Evolutionary conservation across 1,140 invertebrate species (phyloP).

Genomic region (Mya arenaria): DNA sequence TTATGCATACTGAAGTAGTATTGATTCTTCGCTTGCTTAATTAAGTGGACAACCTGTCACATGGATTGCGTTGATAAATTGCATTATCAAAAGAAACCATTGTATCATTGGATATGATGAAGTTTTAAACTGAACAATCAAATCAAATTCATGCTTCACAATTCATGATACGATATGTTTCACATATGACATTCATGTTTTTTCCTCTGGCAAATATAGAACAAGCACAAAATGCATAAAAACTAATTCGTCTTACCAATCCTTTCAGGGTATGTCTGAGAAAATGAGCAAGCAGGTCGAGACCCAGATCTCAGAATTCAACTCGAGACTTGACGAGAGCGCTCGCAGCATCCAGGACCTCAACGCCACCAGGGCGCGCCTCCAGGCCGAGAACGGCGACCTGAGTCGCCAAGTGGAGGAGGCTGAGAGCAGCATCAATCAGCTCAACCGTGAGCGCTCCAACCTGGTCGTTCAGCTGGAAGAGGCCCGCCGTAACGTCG

Average conservation of each 20-base stretch:
- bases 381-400: slow-evolving; percentile 95
- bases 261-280: slow-evolving; percentile 92
- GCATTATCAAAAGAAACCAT: too few relatives aligned
- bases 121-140: too few relatives aligned
- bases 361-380: slow-evolving; percentile 66
- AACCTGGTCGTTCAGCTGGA: slow-evolving; percentile 96
- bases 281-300: slow-evolving; percentile 98
- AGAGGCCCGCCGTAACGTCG: slow-evolving; percentile 97
- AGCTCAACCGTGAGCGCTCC: slow-evolving; percentile 98
- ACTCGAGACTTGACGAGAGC: slow-evolving; percentile 92
- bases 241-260: not conserved
- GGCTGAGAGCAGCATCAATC: slow-evolving; percentile 97
- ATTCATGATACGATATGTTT: not conserved
- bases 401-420: slow-evolving; percentile 94
- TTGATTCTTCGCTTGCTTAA: too few relatives aligned
- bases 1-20: too few relatives aligned
- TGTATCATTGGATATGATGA: too few relatives aligned
- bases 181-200: not conserved
- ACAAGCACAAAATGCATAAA: not conserved
- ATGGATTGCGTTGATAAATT: too few relatives aligned
- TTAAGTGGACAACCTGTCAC: too few relatives aligned
- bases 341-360: slow-evolving; percentile 75
- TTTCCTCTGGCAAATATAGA: not conserved
- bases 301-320: slow-evolving; percentile 96
- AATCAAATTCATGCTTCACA: too few relatives aligned